A percentile compares a stretch with the other conserved stretches of the same genome.
Evolutionary conservation across 2,113 vertebrate genomes (phyloP).

Genomic region (Ageneiosus marmoratus): DNA sequence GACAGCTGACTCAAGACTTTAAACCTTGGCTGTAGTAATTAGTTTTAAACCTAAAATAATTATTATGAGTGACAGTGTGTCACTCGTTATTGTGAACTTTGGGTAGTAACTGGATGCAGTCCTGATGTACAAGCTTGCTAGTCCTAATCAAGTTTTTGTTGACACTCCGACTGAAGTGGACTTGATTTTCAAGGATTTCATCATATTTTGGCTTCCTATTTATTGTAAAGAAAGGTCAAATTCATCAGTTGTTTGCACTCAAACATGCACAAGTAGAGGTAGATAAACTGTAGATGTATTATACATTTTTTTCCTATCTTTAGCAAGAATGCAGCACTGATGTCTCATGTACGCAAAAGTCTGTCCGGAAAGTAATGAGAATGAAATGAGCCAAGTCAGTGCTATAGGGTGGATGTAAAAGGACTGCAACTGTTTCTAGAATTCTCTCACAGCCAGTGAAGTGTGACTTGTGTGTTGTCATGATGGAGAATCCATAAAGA

Average conservation of each 20-base stretch:
- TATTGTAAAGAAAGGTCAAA: background rate
- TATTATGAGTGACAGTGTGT: background rate
- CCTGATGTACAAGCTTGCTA: background rate
- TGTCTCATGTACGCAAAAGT: too few relatives aligned
- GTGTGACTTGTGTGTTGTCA: too few relatives aligned
- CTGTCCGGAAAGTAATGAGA: too few relatives aligned
- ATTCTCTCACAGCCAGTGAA: too few relatives aligned
- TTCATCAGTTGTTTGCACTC: background rate
- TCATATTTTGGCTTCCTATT: background rate
- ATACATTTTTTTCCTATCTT: background rate
- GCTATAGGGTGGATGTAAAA: too few relatives aligned
- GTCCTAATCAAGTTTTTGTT: background rate
- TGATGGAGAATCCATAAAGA: too few relatives aligned
- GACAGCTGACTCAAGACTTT: slow-evolving; percentile 1
- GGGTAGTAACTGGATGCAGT: background rate
- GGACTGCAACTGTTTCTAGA: too few relatives aligned
- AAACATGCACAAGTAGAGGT: background rate
- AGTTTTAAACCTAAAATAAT: background rate
- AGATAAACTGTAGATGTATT: background rate
- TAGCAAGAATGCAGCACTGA: background rate
- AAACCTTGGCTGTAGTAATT: background rate
- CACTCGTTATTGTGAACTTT: background rate
- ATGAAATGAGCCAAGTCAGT: too few relatives aligned
- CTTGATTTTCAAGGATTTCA: background rate
- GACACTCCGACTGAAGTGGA: background rate